A percentile compares a stretch with the other conserved stretches of the same genome.
Conservation (phyloP, 1,140 invertebrate genomes). For the Copidosoma floridanum region DNA sequence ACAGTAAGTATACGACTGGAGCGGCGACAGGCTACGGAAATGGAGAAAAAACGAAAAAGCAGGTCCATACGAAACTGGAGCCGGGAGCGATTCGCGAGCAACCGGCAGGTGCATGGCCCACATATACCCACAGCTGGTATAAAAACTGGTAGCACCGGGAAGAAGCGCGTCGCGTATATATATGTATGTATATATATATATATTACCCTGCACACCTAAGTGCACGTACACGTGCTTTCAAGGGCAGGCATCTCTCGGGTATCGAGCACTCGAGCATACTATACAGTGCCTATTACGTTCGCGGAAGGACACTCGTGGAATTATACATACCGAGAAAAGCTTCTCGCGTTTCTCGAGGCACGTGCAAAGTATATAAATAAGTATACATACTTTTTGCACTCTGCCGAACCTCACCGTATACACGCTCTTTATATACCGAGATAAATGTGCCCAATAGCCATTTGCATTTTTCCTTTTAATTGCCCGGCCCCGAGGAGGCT, state of each 20-base stretch:
- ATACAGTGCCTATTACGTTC: conserved; percentile 1
- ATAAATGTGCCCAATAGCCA: too few species aligned
- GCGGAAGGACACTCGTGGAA: neutral
- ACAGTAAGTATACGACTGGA: too few species aligned
- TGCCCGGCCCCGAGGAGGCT: neutral
- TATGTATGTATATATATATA: too few species aligned
- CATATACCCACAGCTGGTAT: neutral
- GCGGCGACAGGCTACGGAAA: neutral
- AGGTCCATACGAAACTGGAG: conserved; percentile 20
- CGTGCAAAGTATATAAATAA: too few species aligned
- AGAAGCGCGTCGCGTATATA: too few species aligned
- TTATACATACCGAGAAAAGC: neutral
- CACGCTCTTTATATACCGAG: too few species aligned
- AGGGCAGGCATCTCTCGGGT: too few species aligned
- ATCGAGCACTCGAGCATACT: neutral
- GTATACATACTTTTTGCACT: too few species aligned
- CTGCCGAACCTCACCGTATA: too few species aligned
- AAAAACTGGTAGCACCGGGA: conserved; percentile 25
- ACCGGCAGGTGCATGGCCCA: conserved; percentile 28
- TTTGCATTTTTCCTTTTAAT: conserved; percentile 6
- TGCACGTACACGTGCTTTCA: too few species aligned
- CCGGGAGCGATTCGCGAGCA: conserved; percentile 15
- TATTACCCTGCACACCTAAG: too few species aligned
- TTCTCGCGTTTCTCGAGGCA: conserved; percentile 2
- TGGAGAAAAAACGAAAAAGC: neutral